These are phyloP conservation scores for Stenchaetothrips biformis DNA, from an alignment of 2,888 invertebrate genomes.

Conservation along the genomic window DNA sequence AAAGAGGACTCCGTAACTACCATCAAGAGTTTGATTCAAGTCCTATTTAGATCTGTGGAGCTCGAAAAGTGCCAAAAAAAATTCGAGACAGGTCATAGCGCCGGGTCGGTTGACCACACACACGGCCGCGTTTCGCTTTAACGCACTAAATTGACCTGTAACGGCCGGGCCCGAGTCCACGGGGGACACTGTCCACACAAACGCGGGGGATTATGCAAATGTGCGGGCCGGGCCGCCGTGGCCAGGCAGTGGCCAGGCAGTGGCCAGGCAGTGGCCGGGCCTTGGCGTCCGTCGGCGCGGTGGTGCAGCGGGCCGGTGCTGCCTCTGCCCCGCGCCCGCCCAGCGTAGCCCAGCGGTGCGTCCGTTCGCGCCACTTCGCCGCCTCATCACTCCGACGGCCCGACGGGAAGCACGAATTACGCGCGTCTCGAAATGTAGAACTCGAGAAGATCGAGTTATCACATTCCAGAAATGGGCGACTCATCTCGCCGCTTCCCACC, in stretches of 20 bases:
- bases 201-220: slow-evolving; percentile 7
- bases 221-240: slow-evolving; percentile 2
- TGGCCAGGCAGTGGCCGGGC: neutral
- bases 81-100: too few species aligned
- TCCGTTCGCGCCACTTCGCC: neutral
- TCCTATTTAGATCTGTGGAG: too few species aligned
- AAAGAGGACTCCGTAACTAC: too few species aligned
- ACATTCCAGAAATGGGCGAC: slow-evolving; percentile 18
- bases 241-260: neutral
- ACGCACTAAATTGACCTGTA: slow-evolving; percentile 8
- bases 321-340: neutral
- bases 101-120: neutral
- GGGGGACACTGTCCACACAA: slow-evolving; percentile 1
- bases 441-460: slow-evolving; percentile 11
- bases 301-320: too few species aligned
- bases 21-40: too few species aligned
- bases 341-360: neutral
- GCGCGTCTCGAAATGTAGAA: slow-evolving; percentile 13
- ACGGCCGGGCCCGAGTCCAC: neutral
- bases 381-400: neutral
- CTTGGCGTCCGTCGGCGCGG: neutral
- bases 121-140: neutral
- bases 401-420: neutral
- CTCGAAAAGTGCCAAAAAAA: too few species aligned
- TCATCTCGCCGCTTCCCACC: slow-evolving; percentile 10